Base-by-base conservation (phyloP, 2,888 invertebrate genomes). In the Glyphotaelius pellucidus region DNA sequence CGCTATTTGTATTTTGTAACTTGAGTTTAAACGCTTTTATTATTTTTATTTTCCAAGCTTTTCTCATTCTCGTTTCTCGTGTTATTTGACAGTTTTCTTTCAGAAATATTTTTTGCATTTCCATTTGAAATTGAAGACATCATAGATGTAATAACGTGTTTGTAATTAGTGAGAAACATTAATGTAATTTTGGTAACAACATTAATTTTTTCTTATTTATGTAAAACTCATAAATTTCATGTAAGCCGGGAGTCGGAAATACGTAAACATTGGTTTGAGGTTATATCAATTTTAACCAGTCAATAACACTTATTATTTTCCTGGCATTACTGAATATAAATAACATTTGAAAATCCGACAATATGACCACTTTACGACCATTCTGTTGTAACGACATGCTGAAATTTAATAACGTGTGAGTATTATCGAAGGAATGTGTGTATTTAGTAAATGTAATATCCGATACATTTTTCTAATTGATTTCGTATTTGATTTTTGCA, bases 351-450 rank as follows among this genome's bases (percentile, higher is more conserved):
- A 67, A 67, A 67, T 67, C 25, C 9, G 67, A 52, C 14, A 87
- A 87, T 31, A 99, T 99, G 99, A 99, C 99, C 9, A 98, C 99
- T 11, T 96, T 99, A 94, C 96, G 99, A 93, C 98, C 99, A 25
- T 99, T 99, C 95, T 98, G 98, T 1, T 99, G 99, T 94, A 98
- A 98, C 95, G 99, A 99, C 95, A 97, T 99, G 96, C 98, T 99
- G 94, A 98, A 98, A 96, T 99, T 99, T 95, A 99, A 99, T 95
- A 98, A 98, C 94, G 99, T 99, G 98, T 99, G 97, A 97, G 98
- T 97, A 94, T 86, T 86, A 67, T 83, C 52, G 30, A 81, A 4
- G 32, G 31, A 32, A 32, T 25, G 9, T 25, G 25, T n/a, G 3
- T 67, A 15, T 79, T 31, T 79, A 87, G 15, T 38, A 47, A 42